Evolutionary conservation across 2,113 vertebrate species (phyloP), one percentile per base, ranked within the genome.

Genomic region (Bambusicola thoracicus): DNA sequence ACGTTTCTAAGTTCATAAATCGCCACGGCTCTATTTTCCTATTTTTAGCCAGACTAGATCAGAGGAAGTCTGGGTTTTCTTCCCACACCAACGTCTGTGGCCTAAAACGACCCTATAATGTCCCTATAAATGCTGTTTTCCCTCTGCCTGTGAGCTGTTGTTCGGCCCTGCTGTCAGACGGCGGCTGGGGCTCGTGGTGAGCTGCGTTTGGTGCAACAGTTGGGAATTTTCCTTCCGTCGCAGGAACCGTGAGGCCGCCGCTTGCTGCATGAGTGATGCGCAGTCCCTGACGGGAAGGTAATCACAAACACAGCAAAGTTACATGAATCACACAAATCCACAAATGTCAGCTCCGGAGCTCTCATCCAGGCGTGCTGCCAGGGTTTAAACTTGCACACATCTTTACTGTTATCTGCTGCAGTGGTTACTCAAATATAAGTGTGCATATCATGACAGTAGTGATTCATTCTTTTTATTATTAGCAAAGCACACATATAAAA

Each of bases 381-480:
- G 40, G 41, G 22, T 62, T 84, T 58, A 21, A 24, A 36, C 36
- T 56, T 51, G 59, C 72, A 51, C 61, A 13, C 32, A 43, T 85
- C 94, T 53, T 56, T 53, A 7, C 72, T 59, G 27, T 40, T 20
- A 44, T 66, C 83, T 53, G 78, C 90, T 95, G 14, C 76, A 27
- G 32, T 40, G 79, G 15, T 55, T 75, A 17, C 81, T 94, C 82
- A 40, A 15, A 69, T 53, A 44, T 53, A 87, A 80, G 81, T n/a
- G 40, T 2, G 72, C 87, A 14, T 38, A 36, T 49, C 95, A 14
- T 86, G 82, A 25, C 86, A 75, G 82, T 4, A 65, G 69, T 89
- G 80, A 92, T 75, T 93, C 82, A 70, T 81, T 82, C 85, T 44
- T 78, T 90, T 91, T 74, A 65, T 96, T 92, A 74, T 94, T 88